Conservation (phyloP, 2,888 invertebrate genomes). For the Hypsopygia costalis region DNA sequence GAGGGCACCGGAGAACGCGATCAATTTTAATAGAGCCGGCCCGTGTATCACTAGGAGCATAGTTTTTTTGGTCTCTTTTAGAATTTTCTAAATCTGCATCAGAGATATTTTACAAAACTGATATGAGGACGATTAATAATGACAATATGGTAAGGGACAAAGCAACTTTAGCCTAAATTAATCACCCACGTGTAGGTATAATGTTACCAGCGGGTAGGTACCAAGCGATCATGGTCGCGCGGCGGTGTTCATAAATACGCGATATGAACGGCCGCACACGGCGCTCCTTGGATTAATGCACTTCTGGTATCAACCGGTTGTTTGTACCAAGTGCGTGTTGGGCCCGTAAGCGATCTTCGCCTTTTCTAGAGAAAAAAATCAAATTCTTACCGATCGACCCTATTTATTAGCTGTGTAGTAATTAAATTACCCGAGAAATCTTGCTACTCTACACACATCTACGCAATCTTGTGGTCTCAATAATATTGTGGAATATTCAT, state of each 20-base stretch:
- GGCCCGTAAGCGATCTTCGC: constrained; percentile 8
- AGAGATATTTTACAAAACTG: constrained; percentile 2
- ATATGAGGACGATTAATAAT: constrained; percentile 8
- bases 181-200: constrained; percentile 55
- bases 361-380: constrained; percentile 2
- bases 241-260: constrained; percentile 70
- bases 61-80: no score
- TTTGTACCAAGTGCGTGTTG: constrained; percentile 10
- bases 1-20: neutral
- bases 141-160: constrained; percentile 2
- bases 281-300: constrained; percentile 62
- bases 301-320: constrained; percentile 41
- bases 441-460: no score
- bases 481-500: no score
- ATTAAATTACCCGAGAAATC: no score
- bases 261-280: constrained; percentile 71
- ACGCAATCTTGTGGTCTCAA: no score
- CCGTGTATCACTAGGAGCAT: no score
- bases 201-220: constrained; percentile 55
- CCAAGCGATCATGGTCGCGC: constrained; percentile 52
- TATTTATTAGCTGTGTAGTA: no score
- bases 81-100: neutral
- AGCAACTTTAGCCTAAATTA: constrained; percentile 30
- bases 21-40: neutral
- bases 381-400: neutral